Conservation (phyloP, 1,140 invertebrate species). For the Elysia chlorotica region DNA sequence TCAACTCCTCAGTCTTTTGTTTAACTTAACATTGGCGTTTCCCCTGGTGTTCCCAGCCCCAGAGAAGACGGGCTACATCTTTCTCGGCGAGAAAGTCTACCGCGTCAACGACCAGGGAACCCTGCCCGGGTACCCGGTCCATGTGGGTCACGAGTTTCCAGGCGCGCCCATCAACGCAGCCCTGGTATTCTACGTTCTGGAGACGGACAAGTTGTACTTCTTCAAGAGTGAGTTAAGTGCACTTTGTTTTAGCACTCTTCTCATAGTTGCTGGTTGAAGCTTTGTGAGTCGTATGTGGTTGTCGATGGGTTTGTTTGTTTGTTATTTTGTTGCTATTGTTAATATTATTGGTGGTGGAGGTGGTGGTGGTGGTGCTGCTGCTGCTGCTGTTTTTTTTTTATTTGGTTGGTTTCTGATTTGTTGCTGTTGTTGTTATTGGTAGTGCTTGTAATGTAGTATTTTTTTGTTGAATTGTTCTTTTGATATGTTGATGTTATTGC, state of each 20-base stretch:
- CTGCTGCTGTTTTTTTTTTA: background rate
- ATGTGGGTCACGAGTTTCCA: constrained; percentile 7
- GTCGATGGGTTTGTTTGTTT: background rate
- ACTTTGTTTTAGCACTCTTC: too few relatives aligned
- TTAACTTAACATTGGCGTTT: too few relatives aligned
- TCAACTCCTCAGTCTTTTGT: too few relatives aligned
- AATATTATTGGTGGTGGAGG: too few relatives aligned
- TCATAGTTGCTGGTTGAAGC: background rate
- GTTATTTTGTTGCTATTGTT: background rate
- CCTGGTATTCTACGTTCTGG: constrained; percentile 17
- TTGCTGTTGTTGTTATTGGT: background rate
- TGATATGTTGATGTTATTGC: background rate
- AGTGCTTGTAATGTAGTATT: background rate
- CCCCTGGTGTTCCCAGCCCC: too few relatives aligned
- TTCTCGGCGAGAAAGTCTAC: constrained; percentile 16
- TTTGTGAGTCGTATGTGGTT: background rate
- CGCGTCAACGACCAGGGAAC: constrained; percentile 2
- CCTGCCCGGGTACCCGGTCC: constrained; percentile 15
- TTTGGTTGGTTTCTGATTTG: background rate
- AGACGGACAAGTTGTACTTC: constrained; percentile 13
- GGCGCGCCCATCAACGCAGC: constrained; percentile 10
- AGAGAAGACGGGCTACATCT: constrained; percentile 26
- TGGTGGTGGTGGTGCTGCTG: too few relatives aligned
- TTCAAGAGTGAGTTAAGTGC: constrained; percentile 26
- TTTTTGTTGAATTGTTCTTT: background rate